Percentiles rank a stretch among this genome's conserved stretches.
These are phyloP conservation scores for Micropoecilia bifurca DNA, from an alignment of 2,797 vertebrate genomes.

Conservation along the genomic window DNA sequence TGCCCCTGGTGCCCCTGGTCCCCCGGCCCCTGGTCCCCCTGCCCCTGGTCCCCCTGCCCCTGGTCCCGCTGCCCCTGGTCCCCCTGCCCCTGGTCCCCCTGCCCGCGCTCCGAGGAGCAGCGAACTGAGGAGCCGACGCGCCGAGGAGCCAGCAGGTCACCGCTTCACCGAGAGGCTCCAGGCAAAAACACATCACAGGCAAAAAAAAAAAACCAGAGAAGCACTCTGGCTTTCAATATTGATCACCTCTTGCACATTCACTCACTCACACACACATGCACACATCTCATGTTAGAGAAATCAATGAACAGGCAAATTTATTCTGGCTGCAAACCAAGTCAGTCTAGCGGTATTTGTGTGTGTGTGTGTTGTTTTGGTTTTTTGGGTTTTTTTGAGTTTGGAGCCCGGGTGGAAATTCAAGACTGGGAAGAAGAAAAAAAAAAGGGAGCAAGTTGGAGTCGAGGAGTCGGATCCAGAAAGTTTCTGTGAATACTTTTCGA, in stretches of 20 bases:
- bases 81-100: slow-evolving; percentile 47
- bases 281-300: slow-evolving; percentile 69
- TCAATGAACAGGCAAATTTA: slow-evolving; percentile 73
- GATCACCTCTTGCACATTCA: slow-evolving; percentile 69
- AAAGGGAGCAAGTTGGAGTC: slow-evolving; percentile 53
- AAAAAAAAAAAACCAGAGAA: slow-evolving; percentile 58
- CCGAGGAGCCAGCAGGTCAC: slow-evolving; percentile 69
- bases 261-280: slow-evolving; percentile 43
- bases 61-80: too few relatives aligned
- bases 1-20: too few relatives aligned
- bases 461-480: slow-evolving; percentile 65
- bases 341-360: slow-evolving; percentile 48
- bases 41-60: too few relatives aligned
- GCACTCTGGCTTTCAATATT: slow-evolving; percentile 76
- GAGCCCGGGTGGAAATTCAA: slow-evolving; percentile 38
- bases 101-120: slow-evolving; percentile 52
- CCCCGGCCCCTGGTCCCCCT: too few relatives aligned
- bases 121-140: slow-evolving; percentile 50
- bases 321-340: slow-evolving; percentile 70
- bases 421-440: slow-evolving; percentile 23
- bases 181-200: slow-evolving; percentile 70
- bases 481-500: slow-evolving; percentile 56
- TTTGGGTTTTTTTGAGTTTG: slow-evolving; percentile 8
- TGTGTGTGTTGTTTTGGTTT: slow-evolving; percentile 37
- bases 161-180: slow-evolving; percentile 57